Conservation (phyloP, 2,797 vertebrate species). For the Bradypodion pumilum region DNA sequence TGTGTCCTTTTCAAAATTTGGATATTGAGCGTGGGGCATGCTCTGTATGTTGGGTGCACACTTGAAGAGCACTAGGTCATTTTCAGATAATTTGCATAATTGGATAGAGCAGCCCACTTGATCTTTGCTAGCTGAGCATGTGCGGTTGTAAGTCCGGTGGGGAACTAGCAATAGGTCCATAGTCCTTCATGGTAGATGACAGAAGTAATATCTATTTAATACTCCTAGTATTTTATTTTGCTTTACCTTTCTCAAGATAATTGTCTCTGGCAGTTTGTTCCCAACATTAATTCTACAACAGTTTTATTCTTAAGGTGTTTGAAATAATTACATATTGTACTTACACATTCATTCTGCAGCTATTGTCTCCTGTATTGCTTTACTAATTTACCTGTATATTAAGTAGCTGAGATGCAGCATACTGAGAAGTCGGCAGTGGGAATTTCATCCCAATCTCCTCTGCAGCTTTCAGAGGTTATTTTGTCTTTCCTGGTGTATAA, state of each 20-base stretch:
- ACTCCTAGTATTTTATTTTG: not conserved
- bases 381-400: constrained; percentile 14
- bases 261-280: not conserved
- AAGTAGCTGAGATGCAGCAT: not conserved
- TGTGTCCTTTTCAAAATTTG: not conserved
- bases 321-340: not conserved
- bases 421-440: not conserved
- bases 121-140: not conserved
- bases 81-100: not conserved
- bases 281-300: not conserved
- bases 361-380: constrained; percentile 23
- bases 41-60: not conserved
- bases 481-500: not conserved
- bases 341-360: not conserved
- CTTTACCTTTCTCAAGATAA: not conserved
- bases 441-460: not conserved
- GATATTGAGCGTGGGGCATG: not conserved
- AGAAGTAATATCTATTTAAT: not conserved
- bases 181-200: not conserved
- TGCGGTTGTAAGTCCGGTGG: not conserved
- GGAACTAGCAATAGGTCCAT: not conserved
- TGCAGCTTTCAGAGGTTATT: not conserved
- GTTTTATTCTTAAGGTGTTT: not conserved
- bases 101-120: not conserved
- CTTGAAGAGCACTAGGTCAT: too few species aligned